Percentiles rank a stretch among this genome's conserved stretches.
These are phyloP conservation scores for Eulemur albifrons DNA, from an alignment of 2,797 vertebrate species.

Conservation along the genomic window DNA sequence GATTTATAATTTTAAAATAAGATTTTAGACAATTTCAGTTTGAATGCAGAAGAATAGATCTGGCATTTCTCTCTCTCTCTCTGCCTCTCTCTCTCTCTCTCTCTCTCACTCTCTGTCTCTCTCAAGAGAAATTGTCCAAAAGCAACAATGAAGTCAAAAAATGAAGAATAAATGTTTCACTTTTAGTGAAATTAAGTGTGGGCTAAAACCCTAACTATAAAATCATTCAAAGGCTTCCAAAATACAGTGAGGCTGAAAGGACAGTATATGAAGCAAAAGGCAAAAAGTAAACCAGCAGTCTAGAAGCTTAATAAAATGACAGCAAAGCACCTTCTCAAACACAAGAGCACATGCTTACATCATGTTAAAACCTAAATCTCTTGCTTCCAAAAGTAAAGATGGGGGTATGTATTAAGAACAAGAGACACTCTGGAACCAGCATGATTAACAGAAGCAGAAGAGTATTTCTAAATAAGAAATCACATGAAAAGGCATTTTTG, in stretches of 20 bases:
- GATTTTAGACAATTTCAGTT: background rate
- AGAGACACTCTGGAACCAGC: background rate
- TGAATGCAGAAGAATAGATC: background rate
- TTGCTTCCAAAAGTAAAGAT: background rate
- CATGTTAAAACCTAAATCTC: background rate
- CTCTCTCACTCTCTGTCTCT: background rate
- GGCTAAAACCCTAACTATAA: background rate
- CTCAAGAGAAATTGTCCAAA: background rate
- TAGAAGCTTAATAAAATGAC: background rate
- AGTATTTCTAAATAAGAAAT: background rate
- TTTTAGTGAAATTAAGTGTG: background rate
- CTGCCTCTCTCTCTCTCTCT: background rate
- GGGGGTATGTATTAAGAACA: background rate
- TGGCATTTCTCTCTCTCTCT: background rate
- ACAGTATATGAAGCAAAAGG: background rate
- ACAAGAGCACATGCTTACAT: background rate
- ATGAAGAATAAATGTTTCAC: background rate
- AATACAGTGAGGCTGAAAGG: background rate
- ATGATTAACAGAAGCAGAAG: background rate
- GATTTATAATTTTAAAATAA: background rate
- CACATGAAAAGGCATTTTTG: background rate
- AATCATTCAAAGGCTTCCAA: background rate
- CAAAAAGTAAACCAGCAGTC: background rate
- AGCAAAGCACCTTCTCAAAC: background rate
- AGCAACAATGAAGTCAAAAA: background rate